phyloP scores from a whole-genome alignment of 1,140 invertebrate species.

The Pararge aegeria region DNA sequence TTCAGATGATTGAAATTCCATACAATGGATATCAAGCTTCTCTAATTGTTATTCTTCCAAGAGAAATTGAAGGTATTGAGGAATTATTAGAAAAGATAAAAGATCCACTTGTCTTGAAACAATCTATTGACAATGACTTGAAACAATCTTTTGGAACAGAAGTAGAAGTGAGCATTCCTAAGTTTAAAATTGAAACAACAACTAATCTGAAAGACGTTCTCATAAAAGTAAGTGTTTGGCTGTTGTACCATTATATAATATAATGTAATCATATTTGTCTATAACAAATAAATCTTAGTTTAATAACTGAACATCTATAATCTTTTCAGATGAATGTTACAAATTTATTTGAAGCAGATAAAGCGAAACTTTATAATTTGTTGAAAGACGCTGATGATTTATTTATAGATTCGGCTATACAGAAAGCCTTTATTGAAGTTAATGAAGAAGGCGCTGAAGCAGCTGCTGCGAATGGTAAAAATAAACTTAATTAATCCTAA shows the following conservation, averaged over 20 bases:
- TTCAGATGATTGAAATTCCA: slow-evolving; percentile 54
- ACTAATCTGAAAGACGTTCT: slow-evolving; percentile 54
- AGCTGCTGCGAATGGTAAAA: slow-evolving; percentile 33
- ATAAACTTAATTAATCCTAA: neutral
- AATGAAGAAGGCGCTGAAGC: slow-evolving; percentile 63
- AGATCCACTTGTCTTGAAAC: slow-evolving; percentile 32
- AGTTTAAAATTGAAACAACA: slow-evolving; percentile 67
- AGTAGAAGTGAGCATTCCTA: slow-evolving; percentile 52
- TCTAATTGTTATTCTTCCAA: slow-evolving; percentile 52
- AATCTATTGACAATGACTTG: slow-evolving; percentile 39
- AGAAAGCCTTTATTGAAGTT: slow-evolving; percentile 67
- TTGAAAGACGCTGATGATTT: slow-evolving; percentile 35
- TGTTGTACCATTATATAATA: neutral
- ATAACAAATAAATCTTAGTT: too few relatives aligned
- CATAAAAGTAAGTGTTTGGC: slow-evolving; percentile 39
- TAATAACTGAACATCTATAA: too few relatives aligned
- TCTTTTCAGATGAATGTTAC: slow-evolving; percentile 51
- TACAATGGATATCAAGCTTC: slow-evolving; percentile 54
- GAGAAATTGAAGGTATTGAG: slow-evolving; percentile 50
- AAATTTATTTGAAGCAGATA: slow-evolving; percentile 36
- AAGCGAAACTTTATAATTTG: slow-evolving; percentile 46
- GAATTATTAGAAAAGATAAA: slow-evolving; percentile 50
- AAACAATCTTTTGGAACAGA: slow-evolving; percentile 35
- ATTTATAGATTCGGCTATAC: slow-evolving; percentile 49
- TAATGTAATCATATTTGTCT: too few relatives aligned